Base-by-base conservation (phyloP, 2,888 invertebrate genomes). In the Cybosia mesomella region DNA sequence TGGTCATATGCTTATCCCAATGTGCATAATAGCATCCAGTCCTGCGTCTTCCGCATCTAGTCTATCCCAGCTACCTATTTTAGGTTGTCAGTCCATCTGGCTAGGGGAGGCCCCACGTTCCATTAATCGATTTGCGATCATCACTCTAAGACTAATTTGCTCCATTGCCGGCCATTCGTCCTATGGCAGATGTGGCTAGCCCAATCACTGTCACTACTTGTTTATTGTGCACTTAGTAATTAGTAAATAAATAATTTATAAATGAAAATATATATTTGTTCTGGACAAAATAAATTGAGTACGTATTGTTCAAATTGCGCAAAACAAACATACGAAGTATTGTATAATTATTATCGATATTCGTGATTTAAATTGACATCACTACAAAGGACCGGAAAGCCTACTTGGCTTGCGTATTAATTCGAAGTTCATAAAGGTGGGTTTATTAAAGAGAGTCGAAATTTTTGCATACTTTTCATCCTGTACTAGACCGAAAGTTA, bases 391-490 rank as follows among this genome's bases (percentile, higher is more conserved):
- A 73, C 74, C 43, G 66, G 78, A 77, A 73, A 79, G 81, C 73
- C 80, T 83, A 81, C 84, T 82, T 81, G 78, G 74, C 74, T 81
- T 82, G 82, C 79, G 84, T 83, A 88, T 87, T 89, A 90, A 90
- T 88, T 88, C 84, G 82, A 85, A 81, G 81, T 83, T 82, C 81
- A 87, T 88, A 88, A 89, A 85, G 77, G 83, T 81, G 79, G 81
- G 87, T 87, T 90, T 91, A 92, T 91, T 91, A 91, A 89, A 87
- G 85, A 84, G 85, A 85, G 85, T 83, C 83, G 85, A 87, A 86
- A 85, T 89, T 89, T 85, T 85, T 84, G 74, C 85, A 82, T 81
- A 80, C 83, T 83, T 84, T 83, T 83, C 80, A 81, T 84, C 75
- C 78, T 77, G 75, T 70, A 75, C 70, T 63, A 66, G 73, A 75